These are phyloP conservation scores for Barypeithes pellucidus DNA, from an alignment of 2,888 invertebrate species.

Conservation along the genomic window DNA sequence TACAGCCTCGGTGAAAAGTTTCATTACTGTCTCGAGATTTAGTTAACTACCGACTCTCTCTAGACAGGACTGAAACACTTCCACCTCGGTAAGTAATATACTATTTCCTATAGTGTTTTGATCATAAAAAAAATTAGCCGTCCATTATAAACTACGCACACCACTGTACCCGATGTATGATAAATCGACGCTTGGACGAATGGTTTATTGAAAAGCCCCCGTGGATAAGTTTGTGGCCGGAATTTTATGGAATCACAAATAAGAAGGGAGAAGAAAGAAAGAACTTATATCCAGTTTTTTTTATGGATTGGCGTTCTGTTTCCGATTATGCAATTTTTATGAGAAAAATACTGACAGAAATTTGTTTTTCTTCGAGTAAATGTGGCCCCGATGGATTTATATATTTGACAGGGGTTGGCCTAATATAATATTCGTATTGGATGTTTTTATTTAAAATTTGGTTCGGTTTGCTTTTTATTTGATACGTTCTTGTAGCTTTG, in stretches of 20 bases:
- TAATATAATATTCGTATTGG: conserved; percentile 26
- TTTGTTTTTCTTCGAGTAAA: conserved; percentile 33
- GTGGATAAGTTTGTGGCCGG: conserved; percentile 64
- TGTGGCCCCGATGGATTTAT: conserved; percentile 30
- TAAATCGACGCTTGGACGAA: conserved; percentile 67
- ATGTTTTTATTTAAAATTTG: neutral
- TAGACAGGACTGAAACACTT: too few relatives aligned
- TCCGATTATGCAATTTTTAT: conserved; percentile 62
- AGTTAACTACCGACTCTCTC: too few relatives aligned
- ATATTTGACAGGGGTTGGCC: conserved; percentile 31
- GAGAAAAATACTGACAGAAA: conserved; percentile 54
- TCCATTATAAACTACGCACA: conserved; percentile 26
- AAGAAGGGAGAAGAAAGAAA: conserved; percentile 57
- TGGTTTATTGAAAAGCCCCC: conserved; percentile 69
- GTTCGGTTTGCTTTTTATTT: neutral
- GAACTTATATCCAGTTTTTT: conserved; percentile 56
- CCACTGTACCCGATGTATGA: conserved; percentile 61
- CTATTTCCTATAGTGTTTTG: too few relatives aligned
- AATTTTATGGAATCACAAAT: conserved; percentile 63
- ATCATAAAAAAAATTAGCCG: neutral
- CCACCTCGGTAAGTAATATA: too few relatives aligned
- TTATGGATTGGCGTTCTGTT: conserved; percentile 63
- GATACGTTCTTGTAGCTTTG: too few relatives aligned
- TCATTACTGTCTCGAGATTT: too few relatives aligned
- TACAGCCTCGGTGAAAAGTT: too few relatives aligned